Base-by-base conservation (phyloP, 2,797 vertebrate species). In the Fratercula arctica region DNA sequence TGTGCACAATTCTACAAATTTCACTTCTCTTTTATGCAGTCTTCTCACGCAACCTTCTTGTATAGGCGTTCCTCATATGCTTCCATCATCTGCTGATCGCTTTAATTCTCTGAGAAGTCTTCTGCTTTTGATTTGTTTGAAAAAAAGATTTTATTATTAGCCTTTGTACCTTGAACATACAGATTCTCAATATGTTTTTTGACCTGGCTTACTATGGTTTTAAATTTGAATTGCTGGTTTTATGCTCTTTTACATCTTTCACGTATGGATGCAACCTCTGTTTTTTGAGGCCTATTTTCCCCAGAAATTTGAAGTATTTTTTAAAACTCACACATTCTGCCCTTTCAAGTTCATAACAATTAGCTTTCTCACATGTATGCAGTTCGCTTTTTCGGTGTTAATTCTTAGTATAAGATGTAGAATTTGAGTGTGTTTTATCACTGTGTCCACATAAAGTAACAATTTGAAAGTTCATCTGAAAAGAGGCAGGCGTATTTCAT, bases 1-100 rank as follows among this genome's bases (percentile, higher is more conserved):
- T 57, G 3, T 64, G 12, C 1, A 56, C 1, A 24, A 7, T 45
- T 85, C 35, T n/a, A 82, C 43, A 25, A 75, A 85, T 82, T 53
- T 75, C 1, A 5, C 4, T 80, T 76, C 8, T 68, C 25, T 75
- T 50, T 87, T 87, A 41, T n/a, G 0, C 4, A 45, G 6, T 57
- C 24, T n/a, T 92, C 33, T 80, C 0, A 3, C 41, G 11, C 0
- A 7, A 28, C 31, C 3, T 31, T 51, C 20, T n/a, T 63, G 5
- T n/a, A 25, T 14, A 11, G 15, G 7, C 45, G 13, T 56, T 78
- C 5, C 13, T 82, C 7, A 37, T 28, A n/a, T 0, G 4, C 10
- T 76, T 82, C 31, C 6, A 61, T 41, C 4, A 3, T 64, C 16
- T 74, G 24, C 31, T 25, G 37, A 68, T 46, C 5, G 5, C 3